Percentiles rank a stretch among this genome's conserved stretches.
phyloP scores from a whole-genome alignment of 2,888 invertebrate species.

The Leucania comma region DNA sequence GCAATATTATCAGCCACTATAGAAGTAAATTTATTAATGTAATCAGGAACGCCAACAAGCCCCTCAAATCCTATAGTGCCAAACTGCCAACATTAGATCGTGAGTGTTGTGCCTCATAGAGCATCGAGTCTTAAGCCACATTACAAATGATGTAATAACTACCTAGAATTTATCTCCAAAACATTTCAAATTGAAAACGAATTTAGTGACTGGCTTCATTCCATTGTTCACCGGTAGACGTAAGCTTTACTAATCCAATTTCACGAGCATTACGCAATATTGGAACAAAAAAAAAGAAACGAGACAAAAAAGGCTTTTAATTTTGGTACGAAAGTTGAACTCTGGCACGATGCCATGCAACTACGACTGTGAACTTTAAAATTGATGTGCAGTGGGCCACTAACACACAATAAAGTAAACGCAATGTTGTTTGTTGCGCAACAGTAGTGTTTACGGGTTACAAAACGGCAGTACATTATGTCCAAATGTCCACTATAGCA shows the following conservation, averaged over 20 bases:
- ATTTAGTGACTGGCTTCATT: conserved; percentile 21
- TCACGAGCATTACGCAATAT: conserved; percentile 43
- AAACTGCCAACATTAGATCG: not conserved
- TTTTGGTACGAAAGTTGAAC: conserved; percentile 40
- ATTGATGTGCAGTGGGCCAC: conserved; percentile 46
- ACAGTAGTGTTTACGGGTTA: conserved; percentile 52
- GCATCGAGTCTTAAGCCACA: not conserved
- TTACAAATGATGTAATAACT: conserved; percentile 25
- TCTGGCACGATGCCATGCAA: conserved; percentile 42
- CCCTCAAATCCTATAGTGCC: not conserved
- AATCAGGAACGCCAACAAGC: not conserved
- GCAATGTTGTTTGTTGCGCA: conserved; percentile 51
- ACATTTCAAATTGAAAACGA: conserved; percentile 12
- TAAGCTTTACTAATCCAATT: conserved; percentile 47
- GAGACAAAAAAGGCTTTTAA: conserved; percentile 31
- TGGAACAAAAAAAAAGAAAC: conserved; percentile 31
- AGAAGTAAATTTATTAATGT: not conserved
- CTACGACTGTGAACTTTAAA: conserved; percentile 49
- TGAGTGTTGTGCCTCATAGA: conserved; percentile 8
- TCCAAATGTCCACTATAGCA: conserved; percentile 32
- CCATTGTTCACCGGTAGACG: conserved; percentile 37
- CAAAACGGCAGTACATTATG: conserved; percentile 50
- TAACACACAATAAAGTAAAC: conserved; percentile 54
- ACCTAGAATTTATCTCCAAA: conserved; percentile 12
- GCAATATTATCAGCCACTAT: not conserved